Conservation (phyloP, 1,140 invertebrate genomes). For the Holcopasites calliopsidis region DNA sequence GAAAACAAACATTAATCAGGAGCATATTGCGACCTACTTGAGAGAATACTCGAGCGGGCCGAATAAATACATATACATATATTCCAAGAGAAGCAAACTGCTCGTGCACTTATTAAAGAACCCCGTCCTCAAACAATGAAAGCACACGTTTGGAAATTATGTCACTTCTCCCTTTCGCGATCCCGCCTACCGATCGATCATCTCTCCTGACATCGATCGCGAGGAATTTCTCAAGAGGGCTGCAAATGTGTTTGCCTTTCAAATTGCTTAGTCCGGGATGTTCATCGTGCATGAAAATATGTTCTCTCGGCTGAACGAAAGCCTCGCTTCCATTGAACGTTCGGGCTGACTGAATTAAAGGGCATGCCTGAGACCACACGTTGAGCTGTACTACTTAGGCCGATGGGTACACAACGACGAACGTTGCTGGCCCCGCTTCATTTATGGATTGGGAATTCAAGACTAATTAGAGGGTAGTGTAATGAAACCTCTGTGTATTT, state of each 20-base stretch:
- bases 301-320: neutral
- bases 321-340: conserved; percentile 6
- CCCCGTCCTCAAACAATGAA: conserved; percentile 25
- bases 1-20: conserved; percentile 51
- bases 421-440: neutral
- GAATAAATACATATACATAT: conserved; percentile 37
- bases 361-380: too few species aligned
- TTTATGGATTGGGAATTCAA: neutral
- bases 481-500: too few species aligned
- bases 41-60: conserved; percentile 21
- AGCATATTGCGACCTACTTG: conserved; percentile 49
- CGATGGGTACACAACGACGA: conserved; percentile 1
- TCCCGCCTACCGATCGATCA: conserved; percentile 30
- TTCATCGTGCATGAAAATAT: conserved; percentile 29
- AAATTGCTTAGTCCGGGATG: conserved; percentile 31
- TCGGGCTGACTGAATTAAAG: conserved; percentile 8
- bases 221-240: conserved; percentile 26
- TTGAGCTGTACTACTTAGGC: too few species aligned
- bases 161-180: conserved; percentile 11
- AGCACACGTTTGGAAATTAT: conserved; percentile 39
- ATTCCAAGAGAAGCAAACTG: conserved; percentile 1
- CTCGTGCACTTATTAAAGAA: neutral
- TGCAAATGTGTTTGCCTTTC: conserved; percentile 40
- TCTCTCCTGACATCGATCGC: conserved; percentile 26
- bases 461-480: too few species aligned